Percentiles rank a stretch among this genome's conserved stretches.
phyloP scores from a whole-genome alignment of 2,113 vertebrate genomes.

The Herpetotheres cachinnans region DNA sequence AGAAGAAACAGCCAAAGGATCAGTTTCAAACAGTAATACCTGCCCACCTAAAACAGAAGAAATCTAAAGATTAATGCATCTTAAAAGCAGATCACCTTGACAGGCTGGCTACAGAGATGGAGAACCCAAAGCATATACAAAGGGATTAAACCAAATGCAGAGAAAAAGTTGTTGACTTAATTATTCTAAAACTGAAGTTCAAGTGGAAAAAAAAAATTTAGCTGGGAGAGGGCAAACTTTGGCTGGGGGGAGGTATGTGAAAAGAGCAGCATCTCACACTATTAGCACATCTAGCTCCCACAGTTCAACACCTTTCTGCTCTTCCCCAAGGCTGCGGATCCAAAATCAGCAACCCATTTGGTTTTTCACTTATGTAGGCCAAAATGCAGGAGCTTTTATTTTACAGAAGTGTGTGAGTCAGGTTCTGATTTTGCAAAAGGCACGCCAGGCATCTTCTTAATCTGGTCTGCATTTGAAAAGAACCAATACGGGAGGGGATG shows the following conservation, averaged over 20 bases:
- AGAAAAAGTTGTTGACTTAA: not conserved
- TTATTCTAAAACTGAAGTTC: not conserved
- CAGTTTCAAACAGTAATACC: not conserved
- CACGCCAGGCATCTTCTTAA: not conserved
- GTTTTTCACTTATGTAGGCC: not conserved
- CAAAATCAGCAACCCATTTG: not conserved
- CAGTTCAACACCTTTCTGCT: not conserved
- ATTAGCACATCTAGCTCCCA: not conserved
- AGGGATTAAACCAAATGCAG: not conserved
- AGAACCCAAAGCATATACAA: not conserved
- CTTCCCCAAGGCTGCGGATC: fast-evolving
- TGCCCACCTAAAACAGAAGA: not conserved
- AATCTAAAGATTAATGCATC: not conserved
- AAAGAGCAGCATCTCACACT: not conserved
- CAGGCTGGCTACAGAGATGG: not conserved
- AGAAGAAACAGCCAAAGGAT: not conserved
- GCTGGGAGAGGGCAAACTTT: not conserved
- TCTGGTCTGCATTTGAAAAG: not conserved
- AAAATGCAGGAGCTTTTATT: not conserved
- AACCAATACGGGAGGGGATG: not conserved
- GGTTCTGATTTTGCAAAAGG: not conserved
- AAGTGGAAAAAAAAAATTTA: not conserved
- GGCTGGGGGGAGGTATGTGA: not conserved
- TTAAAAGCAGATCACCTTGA: not conserved
- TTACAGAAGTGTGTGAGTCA: fast-evolving